phyloP scores from a whole-genome alignment of 2,888 invertebrate genomes.

The Heteromyza rotundicornis region DNA sequence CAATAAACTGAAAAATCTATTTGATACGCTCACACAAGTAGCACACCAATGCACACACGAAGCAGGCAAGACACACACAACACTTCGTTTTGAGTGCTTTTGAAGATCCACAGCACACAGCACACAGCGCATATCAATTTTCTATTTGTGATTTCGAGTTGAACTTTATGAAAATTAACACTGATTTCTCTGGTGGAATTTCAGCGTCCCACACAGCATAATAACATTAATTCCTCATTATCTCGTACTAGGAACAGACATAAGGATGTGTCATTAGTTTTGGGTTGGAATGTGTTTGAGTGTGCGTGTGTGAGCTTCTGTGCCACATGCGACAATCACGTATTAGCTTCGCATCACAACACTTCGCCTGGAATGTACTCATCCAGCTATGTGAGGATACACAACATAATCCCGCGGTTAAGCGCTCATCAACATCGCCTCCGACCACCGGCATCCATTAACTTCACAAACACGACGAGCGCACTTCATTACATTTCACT shows the following conservation, averaged over 20 bases:
- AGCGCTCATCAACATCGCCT: no score
- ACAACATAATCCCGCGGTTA: no score
- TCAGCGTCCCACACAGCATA: background rate
- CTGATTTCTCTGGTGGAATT: background rate
- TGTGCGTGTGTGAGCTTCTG: no score
- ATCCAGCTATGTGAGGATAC: no score
- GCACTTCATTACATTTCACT: no score
- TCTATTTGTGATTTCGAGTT: background rate
- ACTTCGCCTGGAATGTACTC: no score
- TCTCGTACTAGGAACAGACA: background rate
- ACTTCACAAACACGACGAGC: no score
- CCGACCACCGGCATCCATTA: no score
- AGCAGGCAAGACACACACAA: background rate
- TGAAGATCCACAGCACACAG: no score
- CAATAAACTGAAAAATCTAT: slow-evolving; percentile 1
- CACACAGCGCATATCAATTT: no score
- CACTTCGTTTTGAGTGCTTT: background rate
- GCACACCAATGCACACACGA: background rate
- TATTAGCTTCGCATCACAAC: background rate
- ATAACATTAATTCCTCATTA: slow-evolving; percentile 18
- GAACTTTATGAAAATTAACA: background rate
- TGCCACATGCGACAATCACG: background rate
- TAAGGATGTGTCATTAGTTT: no score
- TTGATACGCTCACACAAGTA: background rate
- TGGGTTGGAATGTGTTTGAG: no score